A percentile compares a stretch with the other conserved stretches of the same genome.
Conservation (phyloP, 2,888 invertebrate genomes). For the Drosophila nigritarsus region DNA sequence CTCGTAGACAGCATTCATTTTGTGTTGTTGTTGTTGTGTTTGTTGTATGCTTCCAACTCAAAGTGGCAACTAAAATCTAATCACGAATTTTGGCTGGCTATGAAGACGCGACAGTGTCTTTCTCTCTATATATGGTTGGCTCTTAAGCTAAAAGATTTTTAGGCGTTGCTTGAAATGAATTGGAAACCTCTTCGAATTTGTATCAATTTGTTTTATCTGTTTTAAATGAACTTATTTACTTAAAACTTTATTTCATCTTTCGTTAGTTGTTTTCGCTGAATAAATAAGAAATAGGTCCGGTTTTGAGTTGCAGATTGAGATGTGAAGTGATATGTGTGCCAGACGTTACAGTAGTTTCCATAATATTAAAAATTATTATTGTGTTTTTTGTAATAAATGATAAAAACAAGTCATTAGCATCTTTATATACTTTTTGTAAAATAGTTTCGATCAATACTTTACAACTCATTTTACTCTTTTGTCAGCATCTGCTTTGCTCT, state of each 20-base stretch:
- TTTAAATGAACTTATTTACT: conserved; percentile 3
- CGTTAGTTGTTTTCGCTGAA: background rate
- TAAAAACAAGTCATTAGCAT: background rate
- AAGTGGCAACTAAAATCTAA: conserved; percentile 31
- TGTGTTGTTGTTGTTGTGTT: conserved; percentile 18
- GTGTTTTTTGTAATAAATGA: background rate
- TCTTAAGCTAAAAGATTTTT: conserved; percentile 4
- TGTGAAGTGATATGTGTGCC: background rate
- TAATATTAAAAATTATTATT: conserved; percentile 1
- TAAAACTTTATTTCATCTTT: background rate
- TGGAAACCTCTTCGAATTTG: conserved; percentile 31
- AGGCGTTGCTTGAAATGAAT: conserved; percentile 21
- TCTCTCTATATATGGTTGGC: conserved; percentile 8
- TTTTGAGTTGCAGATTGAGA: background rate
- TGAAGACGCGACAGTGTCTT: conserved; percentile 5
- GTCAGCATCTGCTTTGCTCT: conserved; percentile 14
- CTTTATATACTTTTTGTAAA: background rate
- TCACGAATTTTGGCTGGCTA: conserved; percentile 11
- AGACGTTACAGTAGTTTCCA: background rate
- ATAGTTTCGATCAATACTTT: background rate
- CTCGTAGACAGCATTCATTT: conserved; percentile 61
- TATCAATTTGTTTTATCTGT: conserved; percentile 10
- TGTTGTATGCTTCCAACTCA: conserved; percentile 5
- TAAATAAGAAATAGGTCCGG: background rate
- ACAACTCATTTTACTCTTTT: background rate